phyloP scores from a whole-genome alignment of 2,113 vertebrate genomes.

The Tapirus terrestris region DNA sequence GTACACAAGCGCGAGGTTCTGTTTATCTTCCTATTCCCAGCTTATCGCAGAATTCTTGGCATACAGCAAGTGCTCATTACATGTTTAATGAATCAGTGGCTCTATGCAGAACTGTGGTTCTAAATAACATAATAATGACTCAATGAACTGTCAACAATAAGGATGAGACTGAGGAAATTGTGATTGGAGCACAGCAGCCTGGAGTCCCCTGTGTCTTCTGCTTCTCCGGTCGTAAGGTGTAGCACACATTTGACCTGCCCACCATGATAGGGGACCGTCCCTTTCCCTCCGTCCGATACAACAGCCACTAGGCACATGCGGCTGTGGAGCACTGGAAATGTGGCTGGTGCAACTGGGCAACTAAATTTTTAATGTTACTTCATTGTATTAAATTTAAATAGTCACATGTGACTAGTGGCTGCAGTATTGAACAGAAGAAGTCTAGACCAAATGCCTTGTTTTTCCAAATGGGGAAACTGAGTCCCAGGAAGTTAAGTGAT shows the following conservation, averaged over 20 bases:
- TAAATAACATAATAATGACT: rapidly evolving
- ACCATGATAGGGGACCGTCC: rapidly evolving
- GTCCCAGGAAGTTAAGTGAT: neutral
- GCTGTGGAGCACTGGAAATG: rapidly evolving
- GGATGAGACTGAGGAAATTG: too few relatives aligned
- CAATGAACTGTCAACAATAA: neutral
- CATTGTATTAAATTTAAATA: neutral
- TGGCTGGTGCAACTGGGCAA: rapidly evolving
- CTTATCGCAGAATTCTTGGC: rapidly evolving
- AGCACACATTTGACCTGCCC: rapidly evolving
- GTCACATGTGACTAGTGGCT: neutral
- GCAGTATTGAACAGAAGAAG: rapidly evolving
- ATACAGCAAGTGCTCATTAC: rapidly evolving
- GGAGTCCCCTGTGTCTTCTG: rapidly evolving
- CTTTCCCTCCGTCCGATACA: rapidly evolving
- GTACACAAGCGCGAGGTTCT: rapidly evolving
- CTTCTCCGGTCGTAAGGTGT: rapidly evolving
- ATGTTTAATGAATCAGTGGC: too few relatives aligned
- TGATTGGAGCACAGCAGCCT: neutral
- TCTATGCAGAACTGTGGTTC: rapidly evolving
- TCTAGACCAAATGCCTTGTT: neutral
- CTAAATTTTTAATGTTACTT: neutral
- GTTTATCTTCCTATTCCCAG: rapidly evolving
- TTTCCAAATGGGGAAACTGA: neutral
- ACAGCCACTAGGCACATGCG: rapidly evolving